phyloP scores from a whole-genome alignment of 2,797 vertebrate species.

The Spheniscus humboldti region DNA sequence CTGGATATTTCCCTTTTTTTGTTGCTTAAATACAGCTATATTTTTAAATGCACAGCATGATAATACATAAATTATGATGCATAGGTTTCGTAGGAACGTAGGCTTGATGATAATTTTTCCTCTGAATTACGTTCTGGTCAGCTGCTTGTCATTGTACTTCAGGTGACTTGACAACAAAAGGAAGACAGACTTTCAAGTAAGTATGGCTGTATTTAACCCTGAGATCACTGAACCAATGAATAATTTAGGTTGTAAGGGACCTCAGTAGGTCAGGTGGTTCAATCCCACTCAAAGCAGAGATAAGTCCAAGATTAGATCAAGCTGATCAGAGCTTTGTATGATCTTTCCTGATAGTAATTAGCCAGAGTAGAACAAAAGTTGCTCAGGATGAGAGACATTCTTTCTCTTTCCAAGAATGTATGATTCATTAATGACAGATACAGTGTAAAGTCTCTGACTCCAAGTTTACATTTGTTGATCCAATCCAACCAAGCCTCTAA shows the following conservation, averaged over 20 bases:
- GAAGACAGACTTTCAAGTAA: background rate
- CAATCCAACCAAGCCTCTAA: background rate
- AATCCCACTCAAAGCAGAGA: background rate
- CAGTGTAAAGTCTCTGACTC: background rate
- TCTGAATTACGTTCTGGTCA: background rate
- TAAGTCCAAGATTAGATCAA: background rate
- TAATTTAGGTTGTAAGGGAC: background rate
- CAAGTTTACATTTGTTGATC: background rate
- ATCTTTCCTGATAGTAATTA: background rate
- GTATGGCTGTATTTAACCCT: background rate
- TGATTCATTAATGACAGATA: background rate
- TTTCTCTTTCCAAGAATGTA: background rate
- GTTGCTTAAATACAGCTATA: background rate
- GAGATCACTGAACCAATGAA: background rate
- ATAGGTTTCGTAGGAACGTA: background rate
- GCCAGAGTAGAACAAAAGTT: background rate
- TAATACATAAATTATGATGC: background rate
- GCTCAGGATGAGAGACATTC: background rate
- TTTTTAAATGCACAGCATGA: background rate
- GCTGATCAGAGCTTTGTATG: background rate
- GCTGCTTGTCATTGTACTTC: background rate
- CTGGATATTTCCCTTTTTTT: background rate
- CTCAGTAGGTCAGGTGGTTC: background rate
- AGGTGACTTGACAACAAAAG: background rate
- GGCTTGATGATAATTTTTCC: background rate